Percentiles rank a stretch among this genome's conserved stretches.
phyloP scores from a whole-genome alignment of 2,888 invertebrate genomes.

The Schrankia costaestrigalis region DNA sequence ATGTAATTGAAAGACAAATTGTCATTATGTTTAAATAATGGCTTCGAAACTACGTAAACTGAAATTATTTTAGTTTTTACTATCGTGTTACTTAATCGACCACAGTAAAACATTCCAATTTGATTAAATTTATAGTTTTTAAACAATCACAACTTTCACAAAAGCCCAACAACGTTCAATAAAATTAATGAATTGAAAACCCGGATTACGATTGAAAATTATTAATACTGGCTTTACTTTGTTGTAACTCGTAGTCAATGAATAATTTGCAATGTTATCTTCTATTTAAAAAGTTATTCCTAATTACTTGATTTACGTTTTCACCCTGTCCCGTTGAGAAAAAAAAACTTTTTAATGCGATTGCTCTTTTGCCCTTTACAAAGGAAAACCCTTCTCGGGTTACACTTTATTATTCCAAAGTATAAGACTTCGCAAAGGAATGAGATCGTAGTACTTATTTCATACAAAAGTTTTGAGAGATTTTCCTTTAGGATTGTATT shows the following conservation, averaged over 20 bases:
- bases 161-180: conserved; percentile 21
- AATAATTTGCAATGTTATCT: conserved; percentile 6
- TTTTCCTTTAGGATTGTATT: conserved; percentile 2
- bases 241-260: conserved; percentile 6
- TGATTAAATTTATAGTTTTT: conserved; percentile 27
- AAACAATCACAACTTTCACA: conserved; percentile 13
- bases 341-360: conserved; percentile 1
- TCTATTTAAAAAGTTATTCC: neutral
- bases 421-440: conserved; percentile 4
- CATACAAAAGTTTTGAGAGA: conserved; percentile 1
- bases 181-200: conserved; percentile 29
- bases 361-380: neutral
- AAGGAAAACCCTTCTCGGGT: neutral
- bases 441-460: conserved; percentile 1
- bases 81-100: too few species aligned
- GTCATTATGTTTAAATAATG: too few species aligned
- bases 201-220: conserved; percentile 25
- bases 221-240: conserved; percentile 14
- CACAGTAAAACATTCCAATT: conserved; percentile 16
- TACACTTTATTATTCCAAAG: conserved; percentile 4
- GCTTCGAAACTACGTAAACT: too few species aligned
- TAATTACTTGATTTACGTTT: conserved; percentile 1
- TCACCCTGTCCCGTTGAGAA: neutral
- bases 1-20: too few species aligned
- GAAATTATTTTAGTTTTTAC: too few species aligned